These are phyloP conservation scores for Alethe castanea DNA, from an alignment of 2,113 vertebrate genomes.

Conservation along the genomic window DNA sequence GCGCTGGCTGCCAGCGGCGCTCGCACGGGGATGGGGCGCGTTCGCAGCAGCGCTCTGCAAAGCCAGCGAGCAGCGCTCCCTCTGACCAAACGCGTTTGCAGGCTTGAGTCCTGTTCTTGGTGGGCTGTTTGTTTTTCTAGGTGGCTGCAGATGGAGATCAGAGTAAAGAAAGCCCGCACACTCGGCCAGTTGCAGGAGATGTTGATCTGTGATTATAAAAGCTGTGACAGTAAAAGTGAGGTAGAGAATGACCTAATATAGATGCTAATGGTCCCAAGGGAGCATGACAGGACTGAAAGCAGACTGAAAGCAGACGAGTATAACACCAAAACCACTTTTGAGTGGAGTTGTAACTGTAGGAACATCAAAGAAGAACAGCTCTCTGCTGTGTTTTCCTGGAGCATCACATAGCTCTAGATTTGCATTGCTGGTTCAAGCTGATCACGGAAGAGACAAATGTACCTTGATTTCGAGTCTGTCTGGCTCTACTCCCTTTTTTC, in stretches of 20 bases:
- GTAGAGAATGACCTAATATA: not conserved
- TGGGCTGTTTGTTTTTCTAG: not conserved
- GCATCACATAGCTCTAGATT: not conserved
- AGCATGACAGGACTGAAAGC: not conserved
- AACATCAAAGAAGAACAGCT: not conserved
- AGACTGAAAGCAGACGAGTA: not conserved
- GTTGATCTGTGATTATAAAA: not conserved
- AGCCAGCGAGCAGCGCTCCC: too few relatives aligned
- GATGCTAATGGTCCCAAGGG: not conserved
- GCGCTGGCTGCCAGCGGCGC: not conserved
- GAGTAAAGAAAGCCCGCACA: not conserved
- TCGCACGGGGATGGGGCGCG: not conserved
- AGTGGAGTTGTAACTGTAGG: not conserved
- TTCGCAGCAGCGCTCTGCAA: fast-evolving
- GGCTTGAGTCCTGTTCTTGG: not conserved
- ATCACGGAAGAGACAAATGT: not conserved
- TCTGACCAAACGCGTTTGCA: not conserved
- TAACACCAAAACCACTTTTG: not conserved
- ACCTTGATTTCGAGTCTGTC: not conserved
- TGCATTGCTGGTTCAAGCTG: not conserved
- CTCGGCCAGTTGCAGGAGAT: not conserved
- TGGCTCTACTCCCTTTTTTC: not conserved
- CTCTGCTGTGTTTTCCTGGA: not conserved
- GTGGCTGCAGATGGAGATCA: not conserved
- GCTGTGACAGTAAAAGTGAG: not conserved